Conservation (phyloP, 2,888 invertebrate species). For the Brachyptera putata region DNA sequence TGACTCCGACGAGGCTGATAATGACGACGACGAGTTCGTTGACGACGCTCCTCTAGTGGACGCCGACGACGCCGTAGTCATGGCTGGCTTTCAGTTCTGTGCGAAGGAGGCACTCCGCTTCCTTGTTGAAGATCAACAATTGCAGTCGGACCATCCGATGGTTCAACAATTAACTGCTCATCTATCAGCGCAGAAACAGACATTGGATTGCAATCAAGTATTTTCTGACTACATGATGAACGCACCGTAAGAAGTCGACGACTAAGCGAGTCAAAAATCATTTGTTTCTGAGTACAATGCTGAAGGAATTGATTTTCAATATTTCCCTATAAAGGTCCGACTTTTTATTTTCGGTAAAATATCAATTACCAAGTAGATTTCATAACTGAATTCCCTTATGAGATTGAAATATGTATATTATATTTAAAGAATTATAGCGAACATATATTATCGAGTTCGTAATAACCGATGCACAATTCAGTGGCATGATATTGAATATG, state of each 20-base stretch:
- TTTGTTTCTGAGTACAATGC: neutral
- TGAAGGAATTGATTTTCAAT: neutral
- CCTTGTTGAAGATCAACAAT: conserved; percentile 26
- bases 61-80: conserved; percentile 20
- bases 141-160: conserved; percentile 26
- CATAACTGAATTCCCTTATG: neutral
- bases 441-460: no score
- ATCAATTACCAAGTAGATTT: neutral
- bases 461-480: no score
- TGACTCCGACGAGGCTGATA: neutral
- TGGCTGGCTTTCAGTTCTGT: conserved; percentile 30
- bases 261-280: no score
- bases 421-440: no score
- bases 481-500: no score
- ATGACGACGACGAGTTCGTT: neutral
- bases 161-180: conserved; percentile 26
- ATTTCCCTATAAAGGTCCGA: neutral
- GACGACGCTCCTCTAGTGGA: neutral
- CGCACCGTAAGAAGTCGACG: neutral
- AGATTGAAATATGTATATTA: no score
- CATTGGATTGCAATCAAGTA: conserved; percentile 14
- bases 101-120: conserved; percentile 28
- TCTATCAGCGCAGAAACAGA: conserved; percentile 16
- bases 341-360: neutral
- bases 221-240: conserved; percentile 5